phyloP scores from a whole-genome alignment of 2,888 invertebrate genomes.

The Archips crataeganus region DNA sequence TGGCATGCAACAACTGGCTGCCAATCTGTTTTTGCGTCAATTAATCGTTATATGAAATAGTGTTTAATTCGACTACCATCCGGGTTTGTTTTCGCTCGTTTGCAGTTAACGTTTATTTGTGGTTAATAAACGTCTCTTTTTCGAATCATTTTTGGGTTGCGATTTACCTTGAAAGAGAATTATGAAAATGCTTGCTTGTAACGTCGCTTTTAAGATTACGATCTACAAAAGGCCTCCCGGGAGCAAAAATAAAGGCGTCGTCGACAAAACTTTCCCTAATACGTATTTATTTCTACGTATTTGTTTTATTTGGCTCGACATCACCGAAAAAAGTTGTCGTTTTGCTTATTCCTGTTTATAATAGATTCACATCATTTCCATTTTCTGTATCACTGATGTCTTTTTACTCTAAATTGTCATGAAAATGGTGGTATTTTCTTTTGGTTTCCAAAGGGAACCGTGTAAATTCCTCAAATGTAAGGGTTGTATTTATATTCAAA shows the following conservation, averaged over 20 bases:
- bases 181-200: conserved; percentile 1
- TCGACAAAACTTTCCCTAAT: not conserved
- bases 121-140: not conserved
- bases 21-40: conserved; percentile 18
- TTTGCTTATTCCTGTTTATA: not conserved
- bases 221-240: conserved; percentile 1
- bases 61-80: conserved; percentile 5
- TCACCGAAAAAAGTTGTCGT: not conserved
- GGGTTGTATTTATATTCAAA: conserved; percentile 1
- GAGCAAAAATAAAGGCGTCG: conserved; percentile 16
- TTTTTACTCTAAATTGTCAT: too few relatives aligned
- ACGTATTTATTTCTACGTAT: conserved; percentile 10
- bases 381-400: too few relatives aligned
- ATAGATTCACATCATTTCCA: not conserved
- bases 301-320: conserved; percentile 9
- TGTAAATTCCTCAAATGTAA: not conserved
- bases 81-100: not conserved
- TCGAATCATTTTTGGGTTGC: not conserved
- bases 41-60: conserved; percentile 27
- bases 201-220: conserved; percentile 20
- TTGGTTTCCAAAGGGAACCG: not conserved
- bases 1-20: conserved; percentile 17
- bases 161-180: not conserved
- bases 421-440: too few relatives aligned
- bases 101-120: not conserved